Base-by-base conservation (phyloP, 2,113 vertebrate genomes). In the Labeo catla region DNA sequence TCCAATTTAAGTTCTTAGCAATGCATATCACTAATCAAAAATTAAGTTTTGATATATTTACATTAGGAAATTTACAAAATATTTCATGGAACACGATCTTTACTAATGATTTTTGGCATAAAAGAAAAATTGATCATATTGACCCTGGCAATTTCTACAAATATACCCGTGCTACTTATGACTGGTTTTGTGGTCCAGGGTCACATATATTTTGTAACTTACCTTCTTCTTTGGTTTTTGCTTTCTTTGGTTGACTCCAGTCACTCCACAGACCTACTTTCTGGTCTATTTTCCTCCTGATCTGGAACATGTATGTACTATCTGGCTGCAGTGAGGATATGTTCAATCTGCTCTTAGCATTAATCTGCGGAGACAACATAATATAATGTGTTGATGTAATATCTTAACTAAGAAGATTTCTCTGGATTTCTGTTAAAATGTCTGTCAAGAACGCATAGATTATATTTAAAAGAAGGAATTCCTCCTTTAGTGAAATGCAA, bases 141-240 rank as follows among this genome's bases (percentile, higher is more conserved):
- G 39, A 39, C 39, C 28, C 28, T 28, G 28, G 28, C 28, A 1
- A 28, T 28, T 28, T 28, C 28, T 28, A 28, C 28, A 28, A 28
- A 28, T 28, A 28, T 28, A 28, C 28, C 28, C 28, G 28, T 28
- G 39, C 39, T 39, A 39, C 39, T 39, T 39, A 39, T 4, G 39
- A 39, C 39, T 39, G 39, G 39, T 39, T 39, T 39, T 39, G 39
- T 39, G 39, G 39, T 39, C 39, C 39, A 39, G 39, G 39, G 39
- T 39, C 39, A 39, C 39, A 80, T 79, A 19, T 28, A 39, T 36
- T 36, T 4, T 12, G 23, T 43, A 54, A 45, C 84, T 90, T 83
- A 94, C 95, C 92, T 81, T 95, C 95, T 84, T 96, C 95, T 77
- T 94, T 72, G 21, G 95, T 96, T 87, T 57, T 68, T 49, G 10